Conservation (phyloP, 2,888 invertebrate genomes). For the Acanthopleura granulata region DNA sequence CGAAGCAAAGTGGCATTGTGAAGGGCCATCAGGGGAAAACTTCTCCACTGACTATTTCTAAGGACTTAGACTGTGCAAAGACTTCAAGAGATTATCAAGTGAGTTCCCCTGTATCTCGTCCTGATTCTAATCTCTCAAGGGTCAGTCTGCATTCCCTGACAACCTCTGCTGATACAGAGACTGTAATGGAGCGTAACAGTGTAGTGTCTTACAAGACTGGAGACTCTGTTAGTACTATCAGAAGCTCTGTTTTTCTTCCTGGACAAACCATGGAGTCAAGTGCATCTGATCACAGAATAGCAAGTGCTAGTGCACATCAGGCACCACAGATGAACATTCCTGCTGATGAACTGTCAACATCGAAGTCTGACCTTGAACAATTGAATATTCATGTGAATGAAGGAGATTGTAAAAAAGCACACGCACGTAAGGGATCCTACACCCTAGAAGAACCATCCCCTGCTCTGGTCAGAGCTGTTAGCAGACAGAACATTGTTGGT, state of each 20-base stretch:
- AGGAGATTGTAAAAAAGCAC: slow-evolving; percentile 18
- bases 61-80: neutral
- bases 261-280: neutral
- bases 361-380: neutral
- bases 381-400: neutral
- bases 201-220: neutral
- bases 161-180: neutral
- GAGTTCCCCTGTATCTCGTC: neutral
- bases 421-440: slow-evolving; percentile 82
- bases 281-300: neutral
- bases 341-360: neutral
- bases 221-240: neutral
- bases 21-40: neutral
- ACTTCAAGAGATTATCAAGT: neutral
- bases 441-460: slow-evolving; percentile 84
- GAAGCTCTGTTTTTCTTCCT: neutral
- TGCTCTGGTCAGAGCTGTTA: slow-evolving; percentile 71
- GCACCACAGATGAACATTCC: neutral
- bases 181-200: neutral
- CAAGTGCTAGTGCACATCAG: neutral
- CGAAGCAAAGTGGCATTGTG: neutral
- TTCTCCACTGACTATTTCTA: neutral
- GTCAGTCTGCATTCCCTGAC: slow-evolving; percentile 6
- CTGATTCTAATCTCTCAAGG: neutral
- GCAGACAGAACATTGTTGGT: neutral